Evolutionary conservation across 2,888 invertebrate genomes (phyloP).

Genomic region (Andrena minutula): DNA sequence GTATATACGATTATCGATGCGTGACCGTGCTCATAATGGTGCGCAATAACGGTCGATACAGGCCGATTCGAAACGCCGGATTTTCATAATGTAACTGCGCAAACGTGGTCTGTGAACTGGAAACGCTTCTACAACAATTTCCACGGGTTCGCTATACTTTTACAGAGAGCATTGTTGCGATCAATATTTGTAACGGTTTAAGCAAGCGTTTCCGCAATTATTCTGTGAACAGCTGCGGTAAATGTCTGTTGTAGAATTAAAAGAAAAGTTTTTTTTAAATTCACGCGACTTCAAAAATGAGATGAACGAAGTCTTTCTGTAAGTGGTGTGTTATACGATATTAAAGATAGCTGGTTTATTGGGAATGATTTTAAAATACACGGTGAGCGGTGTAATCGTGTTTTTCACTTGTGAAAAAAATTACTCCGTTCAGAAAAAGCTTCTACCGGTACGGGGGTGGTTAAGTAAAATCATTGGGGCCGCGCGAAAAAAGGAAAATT

Average conservation of each 20-base stretch:
- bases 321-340: no score
- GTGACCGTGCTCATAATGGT: slow-evolving; percentile 31
- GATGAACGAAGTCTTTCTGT: no score
- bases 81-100: slow-evolving; percentile 38
- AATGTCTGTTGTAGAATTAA: background rate
- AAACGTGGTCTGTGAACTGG: slow-evolving; percentile 1
- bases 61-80: slow-evolving; percentile 32
- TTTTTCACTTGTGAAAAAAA: background rate
- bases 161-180: slow-evolving; percentile 14
- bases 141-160: slow-evolving; percentile 15
- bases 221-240: background rate
- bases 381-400: background rate
- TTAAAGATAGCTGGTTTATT: no score
- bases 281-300: no score
- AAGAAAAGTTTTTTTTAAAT: background rate
- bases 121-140: background rate
- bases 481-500: background rate
- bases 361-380: background rate
- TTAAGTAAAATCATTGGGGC: background rate
- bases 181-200: slow-evolving; percentile 21
- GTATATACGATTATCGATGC: slow-evolving; percentile 43
- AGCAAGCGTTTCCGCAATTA: slow-evolving; percentile 3
- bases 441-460: background rate
- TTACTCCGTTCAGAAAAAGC: background rate
- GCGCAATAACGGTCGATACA: slow-evolving; percentile 21